Evolutionary conservation across 2,113 vertebrate genomes (phyloP).

Genomic region (Tonatia bakeri): DNA sequence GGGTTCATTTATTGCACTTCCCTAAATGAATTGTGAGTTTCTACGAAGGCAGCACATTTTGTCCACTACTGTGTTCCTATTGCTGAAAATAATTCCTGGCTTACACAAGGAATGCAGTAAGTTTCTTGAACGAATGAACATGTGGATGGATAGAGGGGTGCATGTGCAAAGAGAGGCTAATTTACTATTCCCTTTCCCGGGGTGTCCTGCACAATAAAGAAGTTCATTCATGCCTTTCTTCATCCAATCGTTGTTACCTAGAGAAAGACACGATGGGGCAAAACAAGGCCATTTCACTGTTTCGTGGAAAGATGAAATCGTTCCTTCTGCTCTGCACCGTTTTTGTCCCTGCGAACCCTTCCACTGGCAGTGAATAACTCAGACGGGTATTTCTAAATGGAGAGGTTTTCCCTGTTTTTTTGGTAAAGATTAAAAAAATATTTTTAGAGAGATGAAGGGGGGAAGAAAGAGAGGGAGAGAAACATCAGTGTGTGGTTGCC

Average conservation of each 20-base stretch:
- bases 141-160: not conserved
- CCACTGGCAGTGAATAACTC: not conserved
- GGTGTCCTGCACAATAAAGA: not conserved
- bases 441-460: too few species aligned
- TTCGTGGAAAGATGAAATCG: not conserved
- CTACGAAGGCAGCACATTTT: not conserved
- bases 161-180: not conserved
- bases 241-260: not conserved
- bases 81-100: not conserved
- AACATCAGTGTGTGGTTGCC: too few species aligned
- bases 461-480: too few species aligned
- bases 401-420: not conserved
- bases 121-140: not conserved
- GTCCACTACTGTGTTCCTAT: not conserved
- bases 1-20: not conserved
- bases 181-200: not conserved
- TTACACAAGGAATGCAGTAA: not conserved
- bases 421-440: too few species aligned
- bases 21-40: not conserved
- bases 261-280: not conserved
- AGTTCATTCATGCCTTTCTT: not conserved
- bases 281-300: not conserved
- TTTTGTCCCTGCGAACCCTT: not conserved
- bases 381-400: not conserved
- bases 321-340: not conserved